Base-by-base conservation (phyloP, 2,797 vertebrate species). In the Sandelia bainsii region DNA sequence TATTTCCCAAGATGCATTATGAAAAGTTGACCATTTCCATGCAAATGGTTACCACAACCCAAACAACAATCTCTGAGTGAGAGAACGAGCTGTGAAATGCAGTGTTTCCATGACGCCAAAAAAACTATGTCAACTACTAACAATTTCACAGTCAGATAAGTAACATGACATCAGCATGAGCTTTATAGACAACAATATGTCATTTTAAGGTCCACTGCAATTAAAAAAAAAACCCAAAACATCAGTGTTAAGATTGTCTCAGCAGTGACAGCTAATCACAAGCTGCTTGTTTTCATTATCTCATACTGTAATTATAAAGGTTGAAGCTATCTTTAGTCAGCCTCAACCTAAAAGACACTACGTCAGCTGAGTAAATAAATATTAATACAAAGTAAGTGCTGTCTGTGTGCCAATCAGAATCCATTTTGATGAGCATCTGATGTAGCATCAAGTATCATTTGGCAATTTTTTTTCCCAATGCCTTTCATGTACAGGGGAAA, bases 1-100 rank as follows among this genome's bases (percentile, higher is more conserved):
- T 90, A 91, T 91, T 91, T 88, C 80, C 58, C 74, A 46, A 82
- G 87, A 90, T 89, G 88, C 88, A 85, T 77, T 72, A 48, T 56
- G 77, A 92, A 90, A 87, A 77, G 50, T 80, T 9, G 13, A 79
- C 61, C 67, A 71, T 72, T 85, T 87, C 80, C 92, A 93, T 93
- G 92, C 92, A 92, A 87, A 87, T 74, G 75, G 68, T 58, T 52
- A 68, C 60, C 51, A 78, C 69, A 77, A 63, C 72, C 51, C 64
- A 60, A 75, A 81, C 63, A 48, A 61, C 56, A 44, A 69, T 12
- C 69, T 74, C 22, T 42, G 60, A 83, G 58, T 69, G 70, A 62
- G 74, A 82, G 61, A 60, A 39, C 1, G 51, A 83, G 76, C 81
- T 34, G 76, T 71, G 69, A 70, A 52, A 79, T 58, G 77, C 73